phyloP scores from a whole-genome alignment of 1,140 invertebrate genomes.

The Onthophagus taurus region DNA sequence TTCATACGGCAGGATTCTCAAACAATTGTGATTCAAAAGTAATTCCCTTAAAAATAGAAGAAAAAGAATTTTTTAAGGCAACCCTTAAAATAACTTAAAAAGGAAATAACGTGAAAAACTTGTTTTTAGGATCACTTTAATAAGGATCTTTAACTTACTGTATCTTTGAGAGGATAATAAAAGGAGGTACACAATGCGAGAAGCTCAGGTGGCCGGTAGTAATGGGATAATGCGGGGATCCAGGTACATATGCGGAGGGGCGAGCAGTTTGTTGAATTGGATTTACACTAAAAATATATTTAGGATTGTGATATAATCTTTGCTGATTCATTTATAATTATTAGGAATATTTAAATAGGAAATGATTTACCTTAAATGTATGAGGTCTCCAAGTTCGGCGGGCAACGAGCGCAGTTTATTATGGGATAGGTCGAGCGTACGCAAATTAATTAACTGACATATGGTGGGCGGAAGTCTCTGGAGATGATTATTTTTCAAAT shows the following conservation, averaged over 20 bases:
- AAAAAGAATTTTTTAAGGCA: not conserved
- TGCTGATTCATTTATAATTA: not conserved
- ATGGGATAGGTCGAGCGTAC: conserved; percentile 82
- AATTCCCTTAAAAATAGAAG: conserved; percentile 75
- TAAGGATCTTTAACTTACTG: conserved; percentile 7
- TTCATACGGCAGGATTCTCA: conserved; percentile 90
- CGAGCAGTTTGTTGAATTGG: conserved; percentile 8
- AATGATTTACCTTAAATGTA: conserved; percentile 65
- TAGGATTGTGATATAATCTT: not conserved
- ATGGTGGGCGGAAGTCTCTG: conserved; percentile 84
- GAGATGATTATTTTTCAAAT: conserved; percentile 90
- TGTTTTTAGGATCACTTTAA: not conserved
- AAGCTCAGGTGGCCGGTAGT: conserved; percentile 4
- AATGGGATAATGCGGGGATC: conserved; percentile 7
- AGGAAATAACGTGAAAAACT: not conserved
- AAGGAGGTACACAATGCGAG: conserved; percentile 1
- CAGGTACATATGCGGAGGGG: conserved; percentile 3
- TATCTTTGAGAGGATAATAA: not conserved
- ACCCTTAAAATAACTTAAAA: not conserved
- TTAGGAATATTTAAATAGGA: not conserved
- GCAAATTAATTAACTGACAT: conserved; percentile 68
- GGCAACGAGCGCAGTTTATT: conserved; percentile 92
- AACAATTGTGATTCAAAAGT: conserved; percentile 85
- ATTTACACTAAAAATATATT: conserved; percentile 7
- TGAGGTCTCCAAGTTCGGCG: conserved; percentile 90